Base-by-base conservation (phyloP, 2,888 invertebrate species). In the Nysson spinosus region DNA sequence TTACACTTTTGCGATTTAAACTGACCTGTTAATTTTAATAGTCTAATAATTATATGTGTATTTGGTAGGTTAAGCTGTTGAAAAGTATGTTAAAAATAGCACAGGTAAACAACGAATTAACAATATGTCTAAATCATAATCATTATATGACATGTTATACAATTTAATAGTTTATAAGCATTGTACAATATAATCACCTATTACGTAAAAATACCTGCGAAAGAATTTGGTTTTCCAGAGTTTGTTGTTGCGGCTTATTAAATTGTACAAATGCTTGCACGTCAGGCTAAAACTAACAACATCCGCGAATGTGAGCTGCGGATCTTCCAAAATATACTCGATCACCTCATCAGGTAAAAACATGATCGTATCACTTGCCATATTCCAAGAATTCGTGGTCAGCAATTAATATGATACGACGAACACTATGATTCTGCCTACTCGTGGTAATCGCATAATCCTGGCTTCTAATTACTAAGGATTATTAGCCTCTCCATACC, bases 251-350 rank as follows among this genome's bases (percentile, higher is more conserved):
- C 87, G 87, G 37, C 82, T 84, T 1, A 91, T 85, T 46, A 89
- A 77, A 57, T 88, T 85, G 72, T 89, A 82, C 56, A 90, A 89
- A 28, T 87, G 87, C 73, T 88, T 89, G 82, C 90, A 91, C 12
- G 91, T 90, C 44, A 86, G 75, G 14, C 89, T 87, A 72, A 91
- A 89, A 77, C 88, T 88, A 9, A 90, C 58, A 35, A 91, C 87
- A 81, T 91, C 91, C 4, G 9, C 22, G 30, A 85, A 74, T 3
- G 42, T 47, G 19, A 86, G 68, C 37, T 63, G 62, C 9, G 67
- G 65, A 43, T 81, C 71, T 43, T 83, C 82, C 26, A 86, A 72
- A 35, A 86, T 85, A n/a, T 81, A 75, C 42, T 83, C 83, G 34
- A 83, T 72, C 5, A 86, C 69, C 51, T 86, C 86, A 30, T 72